These are phyloP conservation scores for Planiliza haematocheilus DNA, from an alignment of 2,113 vertebrate genomes.

Conservation along the genomic window DNA sequence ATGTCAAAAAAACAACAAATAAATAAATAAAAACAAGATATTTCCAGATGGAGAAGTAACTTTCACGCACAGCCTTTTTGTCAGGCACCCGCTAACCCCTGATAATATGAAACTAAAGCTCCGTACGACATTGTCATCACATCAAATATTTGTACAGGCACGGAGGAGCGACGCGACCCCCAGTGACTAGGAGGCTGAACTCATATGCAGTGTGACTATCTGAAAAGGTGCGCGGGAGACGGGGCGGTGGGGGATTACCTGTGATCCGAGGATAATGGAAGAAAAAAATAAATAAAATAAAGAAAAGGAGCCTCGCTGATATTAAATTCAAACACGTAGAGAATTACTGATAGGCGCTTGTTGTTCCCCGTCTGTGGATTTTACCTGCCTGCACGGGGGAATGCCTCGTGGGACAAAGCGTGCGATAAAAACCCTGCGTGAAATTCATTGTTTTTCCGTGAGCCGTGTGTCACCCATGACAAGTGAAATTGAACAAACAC, in stretches of 20 bases:
- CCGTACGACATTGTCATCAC: conserved; percentile 20
- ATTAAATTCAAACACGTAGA: conserved; percentile 70
- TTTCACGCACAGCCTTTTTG: background rate
- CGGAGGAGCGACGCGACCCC: conserved; percentile 18
- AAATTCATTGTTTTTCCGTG: conserved; percentile 56
- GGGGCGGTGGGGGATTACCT: conserved; percentile 64
- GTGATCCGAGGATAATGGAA: conserved; percentile 73
- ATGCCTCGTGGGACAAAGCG: conserved; percentile 31
- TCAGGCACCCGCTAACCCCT: conserved; percentile 5
- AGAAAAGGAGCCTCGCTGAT: conserved; percentile 22
- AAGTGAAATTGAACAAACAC: conserved; percentile 50
- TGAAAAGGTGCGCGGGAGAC: conserved; percentile 21
- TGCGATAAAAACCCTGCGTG: conserved; percentile 44
- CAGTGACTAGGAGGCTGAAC: conserved; percentile 33
- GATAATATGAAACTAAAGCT: conserved; percentile 21
- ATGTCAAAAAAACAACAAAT: background rate
- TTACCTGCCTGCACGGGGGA: background rate
- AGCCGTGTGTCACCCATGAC: conserved; percentile 32
- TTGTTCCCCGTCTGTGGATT: conserved; percentile 40
- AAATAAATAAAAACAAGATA: background rate
- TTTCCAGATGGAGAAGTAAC: background rate
- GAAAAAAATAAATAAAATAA: conserved; percentile 28
- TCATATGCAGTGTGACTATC: conserved; percentile 25
- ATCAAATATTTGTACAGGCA: conserved; percentile 56
- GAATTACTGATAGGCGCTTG: conserved; percentile 63